Evolutionary conservation across 1,140 invertebrate genomes (phyloP).

Genomic region (Eufriesea mexicana): DNA sequence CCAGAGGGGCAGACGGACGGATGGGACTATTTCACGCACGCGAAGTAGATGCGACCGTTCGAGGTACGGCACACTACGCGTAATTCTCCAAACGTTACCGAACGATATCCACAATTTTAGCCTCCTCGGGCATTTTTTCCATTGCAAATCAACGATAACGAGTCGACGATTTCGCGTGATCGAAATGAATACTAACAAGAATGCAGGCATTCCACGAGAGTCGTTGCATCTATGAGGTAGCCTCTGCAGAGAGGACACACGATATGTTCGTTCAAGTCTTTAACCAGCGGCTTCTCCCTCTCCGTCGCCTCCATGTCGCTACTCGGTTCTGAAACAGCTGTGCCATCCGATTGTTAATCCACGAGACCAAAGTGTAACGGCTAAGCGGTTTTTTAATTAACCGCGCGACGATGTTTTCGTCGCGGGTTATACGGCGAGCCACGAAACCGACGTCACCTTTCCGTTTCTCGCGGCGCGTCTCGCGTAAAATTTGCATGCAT

Average conservation of each 20-base stretch:
- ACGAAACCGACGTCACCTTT: neutral
- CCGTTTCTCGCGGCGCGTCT: neutral
- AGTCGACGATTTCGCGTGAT: neutral
- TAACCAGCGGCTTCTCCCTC: constrained; percentile 75
- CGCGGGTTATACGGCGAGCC: no score
- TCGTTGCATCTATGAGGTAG: constrained; percentile 91
- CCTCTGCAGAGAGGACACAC: constrained; percentile 89
- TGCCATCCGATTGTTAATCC: constrained; percentile 55
- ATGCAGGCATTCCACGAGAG: constrained; percentile 91
- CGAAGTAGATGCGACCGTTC: constrained; percentile 7
- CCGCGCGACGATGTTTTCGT: neutral
- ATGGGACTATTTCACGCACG: constrained; percentile 28
- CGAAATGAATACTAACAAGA: constrained; percentile 86
- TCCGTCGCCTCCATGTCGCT: constrained; percentile 63
- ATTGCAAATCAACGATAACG: constrained; percentile 33
- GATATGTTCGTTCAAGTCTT: constrained; percentile 88
- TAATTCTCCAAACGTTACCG: neutral
- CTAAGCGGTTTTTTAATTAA: constrained; percentile 2
- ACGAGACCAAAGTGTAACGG: neutral
- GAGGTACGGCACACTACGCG: neutral
- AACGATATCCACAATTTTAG: neutral
- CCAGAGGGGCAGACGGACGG: constrained; percentile 17
- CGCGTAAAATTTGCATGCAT: neutral
- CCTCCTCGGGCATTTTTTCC: neutral
- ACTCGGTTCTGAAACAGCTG: constrained; percentile 61